Conservation (phyloP, 1,140 invertebrate genomes). For the Uloborus diversus region DNA sequence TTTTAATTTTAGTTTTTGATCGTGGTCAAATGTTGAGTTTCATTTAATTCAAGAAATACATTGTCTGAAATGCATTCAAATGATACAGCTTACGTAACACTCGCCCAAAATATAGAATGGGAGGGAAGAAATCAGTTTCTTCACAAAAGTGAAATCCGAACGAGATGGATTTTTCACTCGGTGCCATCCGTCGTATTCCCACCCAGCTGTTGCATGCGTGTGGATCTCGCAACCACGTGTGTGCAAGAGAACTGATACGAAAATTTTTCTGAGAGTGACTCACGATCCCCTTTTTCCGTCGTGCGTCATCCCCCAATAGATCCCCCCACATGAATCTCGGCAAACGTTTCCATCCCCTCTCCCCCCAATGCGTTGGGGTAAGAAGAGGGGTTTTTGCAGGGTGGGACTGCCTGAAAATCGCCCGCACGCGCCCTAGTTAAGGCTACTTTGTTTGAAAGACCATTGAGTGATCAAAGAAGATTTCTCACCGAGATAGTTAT, state of each 20-base stretch:
- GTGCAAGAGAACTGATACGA: conserved; percentile 21
- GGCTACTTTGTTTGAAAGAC: not conserved
- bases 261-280: conserved; percentile 22
- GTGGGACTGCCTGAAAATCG: conserved; percentile 4
- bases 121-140: too few species aligned
- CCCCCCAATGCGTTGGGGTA: conserved; percentile 2
- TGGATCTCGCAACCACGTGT: conserved; percentile 21
- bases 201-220: conserved; percentile 32
- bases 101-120: not conserved
- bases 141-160: conserved; percentile 10
- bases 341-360: not conserved
- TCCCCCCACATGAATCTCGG: too few species aligned
- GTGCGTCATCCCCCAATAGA: conserved; percentile 7
- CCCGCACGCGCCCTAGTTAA: not conserved
- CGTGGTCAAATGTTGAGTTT: too few species aligned
- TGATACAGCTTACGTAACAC: conserved; percentile 4
- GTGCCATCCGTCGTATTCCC: conserved; percentile 4
- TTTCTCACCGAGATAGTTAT: not conserved
- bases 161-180: too few species aligned
- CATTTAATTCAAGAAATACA: too few species aligned
- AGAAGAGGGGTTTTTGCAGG: not conserved
- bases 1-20: too few species aligned
- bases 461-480: not conserved
- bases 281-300: not conserved
- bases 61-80: too few species aligned